Conservation (phyloP, 1,140 invertebrate species). For the Piezodorus guildinii region DNA sequence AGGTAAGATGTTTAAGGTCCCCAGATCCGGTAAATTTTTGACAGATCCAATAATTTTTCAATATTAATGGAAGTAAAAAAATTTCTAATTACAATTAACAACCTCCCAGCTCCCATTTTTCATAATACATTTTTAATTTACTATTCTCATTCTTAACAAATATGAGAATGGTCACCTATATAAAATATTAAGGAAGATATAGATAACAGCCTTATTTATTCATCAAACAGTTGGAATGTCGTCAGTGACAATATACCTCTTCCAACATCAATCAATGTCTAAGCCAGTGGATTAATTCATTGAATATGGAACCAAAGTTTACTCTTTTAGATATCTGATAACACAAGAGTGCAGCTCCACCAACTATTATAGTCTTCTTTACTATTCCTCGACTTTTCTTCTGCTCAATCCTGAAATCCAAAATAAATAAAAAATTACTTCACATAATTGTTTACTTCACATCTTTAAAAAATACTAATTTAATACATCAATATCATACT, state of each 20-base stretch:
- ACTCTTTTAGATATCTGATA: constrained; percentile 7
- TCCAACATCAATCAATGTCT: not conserved
- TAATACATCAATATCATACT: too few relatives aligned
- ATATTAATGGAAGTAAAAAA: too few relatives aligned
- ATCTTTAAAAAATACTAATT: too few relatives aligned
- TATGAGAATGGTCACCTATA: too few relatives aligned
- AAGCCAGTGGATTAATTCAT: not conserved
- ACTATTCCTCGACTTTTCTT: not conserved
- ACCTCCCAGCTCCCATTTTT: too few relatives aligned
- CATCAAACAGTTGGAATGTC: constrained; percentile 4
- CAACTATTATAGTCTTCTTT: constrained; percentile 1
- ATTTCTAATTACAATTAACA: too few relatives aligned
- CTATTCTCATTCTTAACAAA: too few relatives aligned
- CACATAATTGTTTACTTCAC: not conserved
- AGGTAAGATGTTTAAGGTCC: too few relatives aligned
- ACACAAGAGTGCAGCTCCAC: not conserved
- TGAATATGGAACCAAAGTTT: not conserved
- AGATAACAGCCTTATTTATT: constrained; percentile 10
- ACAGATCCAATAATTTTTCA: too few relatives aligned
- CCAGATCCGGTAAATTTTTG: too few relatives aligned
- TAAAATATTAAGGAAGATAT: not conserved
- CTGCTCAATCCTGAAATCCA: constrained; percentile 4
- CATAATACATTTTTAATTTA: too few relatives aligned
- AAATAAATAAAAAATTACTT: not conserved
- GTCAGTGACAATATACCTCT: not conserved